phyloP scores from a whole-genome alignment of 1,140 invertebrate species.

The Ditylenchus dipsaci region DNA sequence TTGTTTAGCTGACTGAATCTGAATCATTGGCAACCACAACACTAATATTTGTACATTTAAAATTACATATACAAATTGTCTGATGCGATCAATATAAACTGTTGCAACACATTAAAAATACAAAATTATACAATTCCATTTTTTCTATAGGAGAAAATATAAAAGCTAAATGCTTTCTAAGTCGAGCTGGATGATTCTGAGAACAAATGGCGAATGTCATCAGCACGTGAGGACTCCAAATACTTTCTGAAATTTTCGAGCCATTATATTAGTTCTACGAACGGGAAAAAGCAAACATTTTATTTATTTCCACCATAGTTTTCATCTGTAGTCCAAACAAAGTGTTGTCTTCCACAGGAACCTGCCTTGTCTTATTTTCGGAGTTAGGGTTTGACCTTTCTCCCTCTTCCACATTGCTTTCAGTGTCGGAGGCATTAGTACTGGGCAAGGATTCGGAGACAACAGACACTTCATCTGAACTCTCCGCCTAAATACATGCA shows the following conservation, averaged over 20 bases:
- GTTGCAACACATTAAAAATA: too few species aligned
- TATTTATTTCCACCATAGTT: constrained; percentile 5
- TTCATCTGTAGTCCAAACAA: constrained; percentile 1
- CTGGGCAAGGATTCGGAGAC: not conserved
- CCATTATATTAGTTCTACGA: not conserved
- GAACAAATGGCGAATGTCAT: constrained; percentile 38
- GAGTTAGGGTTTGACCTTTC: not conserved
- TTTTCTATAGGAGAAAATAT: too few species aligned
- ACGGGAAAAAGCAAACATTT: not conserved
- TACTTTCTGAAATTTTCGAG: constrained; percentile 21
- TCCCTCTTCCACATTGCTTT: not conserved
- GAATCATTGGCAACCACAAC: too few species aligned
- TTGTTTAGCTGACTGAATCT: too few species aligned
- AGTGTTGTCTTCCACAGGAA: not conserved
- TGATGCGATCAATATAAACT: too few species aligned
- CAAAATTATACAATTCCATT: too few species aligned
- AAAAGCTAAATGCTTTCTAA: too few species aligned
- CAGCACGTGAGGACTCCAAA: constrained; percentile 20
- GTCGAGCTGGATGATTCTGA: not conserved
- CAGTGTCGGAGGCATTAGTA: not conserved
- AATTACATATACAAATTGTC: too few species aligned
- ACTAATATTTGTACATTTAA: too few species aligned
- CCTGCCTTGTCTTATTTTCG: not conserved
- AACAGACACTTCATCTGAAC: not conserved
- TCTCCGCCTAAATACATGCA: not conserved